A percentile compares a stretch with the other conserved stretches of the same genome.
phyloP scores from a whole-genome alignment of 2,888 invertebrate species.

The Beris chalybata region DNA sequence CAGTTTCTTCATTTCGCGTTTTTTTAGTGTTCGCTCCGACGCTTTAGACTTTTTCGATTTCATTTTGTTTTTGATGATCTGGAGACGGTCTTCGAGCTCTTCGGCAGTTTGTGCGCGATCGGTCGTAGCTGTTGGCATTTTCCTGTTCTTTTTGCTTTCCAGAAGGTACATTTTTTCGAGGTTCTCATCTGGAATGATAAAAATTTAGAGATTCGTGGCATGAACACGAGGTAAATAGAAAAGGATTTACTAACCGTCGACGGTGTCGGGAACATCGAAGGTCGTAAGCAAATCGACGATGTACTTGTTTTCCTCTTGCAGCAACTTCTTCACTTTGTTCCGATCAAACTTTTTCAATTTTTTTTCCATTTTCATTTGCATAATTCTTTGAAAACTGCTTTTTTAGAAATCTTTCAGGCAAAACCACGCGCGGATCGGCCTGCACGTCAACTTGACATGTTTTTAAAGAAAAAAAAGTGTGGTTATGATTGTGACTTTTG shows the following conservation, averaged over 20 bases:
- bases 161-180: conserved; percentile 49
- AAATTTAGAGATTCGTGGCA: not conserved
- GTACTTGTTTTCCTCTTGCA: conserved; percentile 45
- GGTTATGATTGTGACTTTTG: not conserved
- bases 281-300: conserved; percentile 48
- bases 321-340: conserved; percentile 36
- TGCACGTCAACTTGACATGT: conserved; percentile 6
- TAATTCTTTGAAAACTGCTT: not conserved
- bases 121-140: conserved; percentile 15
- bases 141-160: conserved; percentile 17
- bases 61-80: conserved; percentile 53
- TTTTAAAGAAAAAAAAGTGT: not conserved
- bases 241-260: conserved; percentile 46
- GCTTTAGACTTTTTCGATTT: conserved; percentile 51
- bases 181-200: conserved; percentile 39
- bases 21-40: conserved; percentile 49
- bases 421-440: too few relatives aligned
- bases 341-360: conserved; percentile 37
- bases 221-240: not conserved
- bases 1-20: conserved; percentile 49
- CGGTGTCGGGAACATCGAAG: conserved; percentile 52
- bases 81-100: conserved; percentile 47
- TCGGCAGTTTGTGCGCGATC: conserved; percentile 38
- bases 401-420: too few relatives aligned
- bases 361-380: conserved; percentile 32